These are phyloP conservation scores for Osmerus eperlanus DNA, from an alignment of 2,113 vertebrate species.

Conservation along the genomic window DNA sequence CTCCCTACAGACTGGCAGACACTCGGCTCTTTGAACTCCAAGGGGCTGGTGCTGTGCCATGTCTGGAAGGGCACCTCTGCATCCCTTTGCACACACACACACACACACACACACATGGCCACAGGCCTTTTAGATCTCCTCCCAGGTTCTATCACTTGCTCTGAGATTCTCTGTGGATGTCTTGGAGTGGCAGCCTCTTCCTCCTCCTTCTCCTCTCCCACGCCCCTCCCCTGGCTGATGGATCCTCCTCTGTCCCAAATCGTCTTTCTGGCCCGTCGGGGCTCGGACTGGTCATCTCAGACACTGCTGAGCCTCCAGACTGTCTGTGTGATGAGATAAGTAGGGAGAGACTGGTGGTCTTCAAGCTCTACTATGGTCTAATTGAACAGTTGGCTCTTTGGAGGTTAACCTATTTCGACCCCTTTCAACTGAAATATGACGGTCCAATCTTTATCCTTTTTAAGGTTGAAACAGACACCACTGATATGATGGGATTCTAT, in stretches of 20 bases:
- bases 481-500: too few relatives aligned
- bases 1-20: background rate
- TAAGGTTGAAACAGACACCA: too few relatives aligned
- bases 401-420: too few relatives aligned
- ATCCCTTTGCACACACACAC: background rate
- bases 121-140: background rate
- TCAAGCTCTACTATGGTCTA: too few relatives aligned
- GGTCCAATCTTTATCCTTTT: too few relatives aligned
- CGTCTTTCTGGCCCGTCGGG: too few relatives aligned
- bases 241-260: slow-evolving; percentile 6
- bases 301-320: too few relatives aligned
- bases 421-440: too few relatives aligned
- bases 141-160: background rate
- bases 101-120: background rate
- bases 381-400: too few relatives aligned
- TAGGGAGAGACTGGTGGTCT: too few relatives aligned
- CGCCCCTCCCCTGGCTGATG: background rate
- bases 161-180: slow-evolving; percentile 4
- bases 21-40: slow-evolving; percentile 57
- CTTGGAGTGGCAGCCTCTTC: slow-evolving; percentile 21
- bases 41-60: slow-evolving; percentile 48
- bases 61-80: slow-evolving; percentile 51
- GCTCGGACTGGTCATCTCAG: too few relatives aligned
- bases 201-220: slow-evolving; percentile 14
- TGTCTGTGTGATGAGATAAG: too few relatives aligned